Base-by-base conservation (phyloP, 2,797 vertebrate species). In the Tapera naevia region DNA sequence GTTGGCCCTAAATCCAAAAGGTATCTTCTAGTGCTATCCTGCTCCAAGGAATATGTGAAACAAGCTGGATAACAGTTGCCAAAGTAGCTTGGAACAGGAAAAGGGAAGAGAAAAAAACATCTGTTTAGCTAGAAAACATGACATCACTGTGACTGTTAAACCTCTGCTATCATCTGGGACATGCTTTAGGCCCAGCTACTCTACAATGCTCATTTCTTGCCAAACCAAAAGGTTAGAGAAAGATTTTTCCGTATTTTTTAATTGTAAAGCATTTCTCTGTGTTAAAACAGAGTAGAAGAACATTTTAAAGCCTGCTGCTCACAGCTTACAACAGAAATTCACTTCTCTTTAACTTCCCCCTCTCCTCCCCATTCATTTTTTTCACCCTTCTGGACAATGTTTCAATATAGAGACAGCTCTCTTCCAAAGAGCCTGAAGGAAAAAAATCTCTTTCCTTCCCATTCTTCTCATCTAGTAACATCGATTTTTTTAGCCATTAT, bases 401-500 rank as follows among this genome's bases (percentile, higher is more conserved):
- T 73, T 72, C 70, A 66, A 32, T 28, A 45, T 43, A 81, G 56
- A 60, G 89, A 61, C 23, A 60, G 14, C 17, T 37, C 18, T 66
- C 45, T 80, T 83, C 46, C 46, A 83, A 83, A 75, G 13, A 35
- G 2, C n/a, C 35, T 9, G 12, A 88, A 80, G 6, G 9, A 21
- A 18, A 41, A 11, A 19, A 61, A 39, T 19, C 7, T 24, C 10
- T 79, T 69, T 87, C 18, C 61, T 95, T 28, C 30, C 32, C 35
- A 16, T 80, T 96, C 66, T 83, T 25, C 46, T 86, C 82, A 81
- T 84, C 43, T 21, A 84, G n/a, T 27, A 81, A 60, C 64, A 92
- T 88, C 0, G 39, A 96, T 92, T 76, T 75, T 88, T 91, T 56
- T 41, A 89, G 66, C 62, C 80, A 94, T 94, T 93, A 91, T 39